Evolutionary conservation across 2,888 invertebrate species (phyloP).

Genomic region (Dryadula phaetusa): DNA sequence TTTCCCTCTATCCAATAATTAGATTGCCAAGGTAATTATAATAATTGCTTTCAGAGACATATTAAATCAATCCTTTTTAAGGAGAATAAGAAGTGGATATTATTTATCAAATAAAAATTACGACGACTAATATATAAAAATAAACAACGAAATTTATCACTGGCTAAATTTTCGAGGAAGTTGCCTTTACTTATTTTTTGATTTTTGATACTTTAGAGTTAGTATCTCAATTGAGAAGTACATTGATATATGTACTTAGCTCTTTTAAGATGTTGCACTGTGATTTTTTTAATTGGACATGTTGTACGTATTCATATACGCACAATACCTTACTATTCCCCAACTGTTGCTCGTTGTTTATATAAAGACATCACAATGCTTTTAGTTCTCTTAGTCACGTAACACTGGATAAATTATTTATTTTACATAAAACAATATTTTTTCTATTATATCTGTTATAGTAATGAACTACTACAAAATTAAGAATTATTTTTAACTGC

Average conservation of each 20-base stretch:
- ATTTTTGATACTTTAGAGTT: not conserved
- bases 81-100: slow-evolving; percentile 29
- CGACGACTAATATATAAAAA: not conserved
- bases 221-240: too few species aligned
- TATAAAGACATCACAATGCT: not conserved
- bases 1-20: slow-evolving; percentile 74
- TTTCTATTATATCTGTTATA: too few species aligned
- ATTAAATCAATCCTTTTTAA: slow-evolving; percentile 67
- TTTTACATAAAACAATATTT: too few species aligned
- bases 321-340: too few species aligned
- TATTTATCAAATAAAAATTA: slow-evolving; percentile 3
- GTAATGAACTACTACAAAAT: too few species aligned
- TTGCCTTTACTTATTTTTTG: not conserved
- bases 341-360: not conserved
- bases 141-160: not conserved
- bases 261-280: too few species aligned
- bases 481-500: too few species aligned
- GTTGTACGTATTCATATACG: not conserved
- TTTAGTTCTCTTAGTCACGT: too few species aligned
- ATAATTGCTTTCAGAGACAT: slow-evolving; percentile 78
- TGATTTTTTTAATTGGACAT: too few species aligned
- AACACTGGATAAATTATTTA: too few species aligned
- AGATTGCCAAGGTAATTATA: slow-evolving; percentile 75
- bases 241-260: too few species aligned
- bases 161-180: not conserved